Evolutionary conservation across 2,888 invertebrate genomes (phyloP), one percentile per base, ranked within the genome.

Genomic region (Hymenopus coronatus): DNA sequence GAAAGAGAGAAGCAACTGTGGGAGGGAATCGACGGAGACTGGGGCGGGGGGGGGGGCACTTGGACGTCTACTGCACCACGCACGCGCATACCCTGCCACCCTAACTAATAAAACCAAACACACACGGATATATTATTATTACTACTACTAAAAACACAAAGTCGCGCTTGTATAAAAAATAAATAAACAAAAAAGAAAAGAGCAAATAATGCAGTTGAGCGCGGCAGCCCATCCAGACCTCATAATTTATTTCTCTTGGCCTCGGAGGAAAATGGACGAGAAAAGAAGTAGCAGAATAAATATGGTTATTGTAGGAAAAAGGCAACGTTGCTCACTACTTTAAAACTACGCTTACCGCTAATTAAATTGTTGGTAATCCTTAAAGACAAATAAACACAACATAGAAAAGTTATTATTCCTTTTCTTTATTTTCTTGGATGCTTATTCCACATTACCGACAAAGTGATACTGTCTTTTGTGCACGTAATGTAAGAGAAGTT

Each of bases 31-130:
- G 28, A 15, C 46, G 85, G 85, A 54, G 28, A 28, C 28, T 84
- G 20, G 83, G 33, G 30, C 54, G 54, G 85, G 40, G 87, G 54
- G 6, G 86, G 86, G 87, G 40, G 87, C 27, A 87, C 33, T 33
- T 82, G 84, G 82, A 82, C 87, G 87, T 33, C 82, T 87, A 20
- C 28, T 81, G 46, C 85, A 33, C 85, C 9, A 85, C 88, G 88
- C 88, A 88, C 20, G 88, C 88, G 88, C 88, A 81, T 6, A 33
- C 25, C 2, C 15, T 81, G 70, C n/a, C 15, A 70, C 54, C 54
- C 25, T 70, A 25, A 25, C n/a, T 84, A 88, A 82, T 82, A 88
- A 85, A 85, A 84, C 33, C 9, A 88, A 84, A 88, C 81, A 85
- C 70, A 40, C 28, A 88, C 28, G 81, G 82, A 40, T 82, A 85